Percentiles rank a stretch among this genome's conserved stretches.
Evolutionary conservation across 35 echinoderm and acorn worm genomes (phyloP).

Genomic region (Patiria miniata): DNA sequence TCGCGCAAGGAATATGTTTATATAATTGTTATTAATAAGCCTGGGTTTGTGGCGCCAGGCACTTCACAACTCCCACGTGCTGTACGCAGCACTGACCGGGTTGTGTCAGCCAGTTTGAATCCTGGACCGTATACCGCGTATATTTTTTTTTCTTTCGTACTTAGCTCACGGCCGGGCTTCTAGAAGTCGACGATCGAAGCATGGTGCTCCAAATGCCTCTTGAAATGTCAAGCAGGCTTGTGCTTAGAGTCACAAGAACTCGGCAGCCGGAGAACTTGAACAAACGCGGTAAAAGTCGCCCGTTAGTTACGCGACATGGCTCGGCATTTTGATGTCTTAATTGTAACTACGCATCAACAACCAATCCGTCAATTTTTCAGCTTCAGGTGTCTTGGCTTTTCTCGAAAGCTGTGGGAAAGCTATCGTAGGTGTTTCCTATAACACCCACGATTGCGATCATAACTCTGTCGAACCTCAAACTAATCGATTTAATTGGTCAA

Average conservation of each 20-base stretch:
- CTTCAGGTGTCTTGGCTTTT: background rate
- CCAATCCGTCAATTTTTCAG: background rate
- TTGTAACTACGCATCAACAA: background rate
- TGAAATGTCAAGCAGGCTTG: slow-evolving; percentile 13
- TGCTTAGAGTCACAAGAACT: background rate
- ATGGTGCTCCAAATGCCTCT: background rate
- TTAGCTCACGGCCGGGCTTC: background rate
- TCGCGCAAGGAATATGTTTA: slow-evolving; percentile 5
- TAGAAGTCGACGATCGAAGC: slow-evolving; percentile 10
- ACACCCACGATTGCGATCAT: background rate
- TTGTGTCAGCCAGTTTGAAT: background rate
- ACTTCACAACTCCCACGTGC: background rate
- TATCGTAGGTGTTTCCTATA: background rate
- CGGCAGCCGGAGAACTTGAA: background rate
- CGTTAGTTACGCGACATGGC: background rate
- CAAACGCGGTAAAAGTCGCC: background rate
- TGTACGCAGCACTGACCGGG: background rate
- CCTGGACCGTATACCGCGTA: too few species aligned
- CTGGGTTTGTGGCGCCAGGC: background rate
- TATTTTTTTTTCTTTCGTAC: too few species aligned
- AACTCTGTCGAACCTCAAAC: background rate
- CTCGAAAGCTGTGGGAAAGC: background rate
- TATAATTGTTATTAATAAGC: slow-evolving; percentile 16
- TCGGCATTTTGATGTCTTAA: background rate
- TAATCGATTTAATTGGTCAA: background rate